Conservation (phyloP, 2,888 invertebrate genomes). For the Eupeodes latifasciatus region DNA sequence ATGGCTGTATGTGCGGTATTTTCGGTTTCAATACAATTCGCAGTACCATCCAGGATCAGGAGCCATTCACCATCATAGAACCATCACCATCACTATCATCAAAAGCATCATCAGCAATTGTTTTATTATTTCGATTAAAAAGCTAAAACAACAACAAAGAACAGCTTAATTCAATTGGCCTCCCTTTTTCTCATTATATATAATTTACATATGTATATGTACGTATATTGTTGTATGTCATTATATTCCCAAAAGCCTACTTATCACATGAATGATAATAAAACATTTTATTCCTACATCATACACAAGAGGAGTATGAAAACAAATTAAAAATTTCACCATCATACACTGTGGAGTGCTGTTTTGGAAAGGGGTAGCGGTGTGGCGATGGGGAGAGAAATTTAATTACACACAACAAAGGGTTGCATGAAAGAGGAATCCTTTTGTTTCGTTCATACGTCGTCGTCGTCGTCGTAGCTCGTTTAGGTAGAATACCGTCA, state of each 20-base stretch:
- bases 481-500: background rate
- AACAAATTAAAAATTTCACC: conserved; percentile 38
- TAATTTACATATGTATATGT: background rate
- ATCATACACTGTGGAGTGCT: background rate
- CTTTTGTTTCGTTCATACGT: conserved; percentile 9
- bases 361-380: background rate
- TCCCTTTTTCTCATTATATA: background rate
- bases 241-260: conserved; percentile 23
- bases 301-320: background rate
- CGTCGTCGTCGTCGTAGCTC: too few species aligned
- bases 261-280: conserved; percentile 36
- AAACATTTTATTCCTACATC: conserved; percentile 14
- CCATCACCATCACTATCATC: too few species aligned
- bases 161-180: conserved; percentile 28
- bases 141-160: conserved; percentile 24
- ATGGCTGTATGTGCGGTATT: conserved; percentile 19
- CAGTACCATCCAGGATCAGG: background rate
- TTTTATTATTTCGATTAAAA: conserved; percentile 45
- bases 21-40: background rate
- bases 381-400: background rate
- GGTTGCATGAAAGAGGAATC: conserved; percentile 1
- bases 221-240: conserved; percentile 7
- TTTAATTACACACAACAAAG: conserved; percentile 41
- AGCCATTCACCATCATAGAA: too few species aligned
- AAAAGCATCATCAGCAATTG: background rate